These are phyloP conservation scores for Drosophila trichaetosa DNA, from an alignment of 2,888 invertebrate species.

Conservation along the genomic window DNA sequence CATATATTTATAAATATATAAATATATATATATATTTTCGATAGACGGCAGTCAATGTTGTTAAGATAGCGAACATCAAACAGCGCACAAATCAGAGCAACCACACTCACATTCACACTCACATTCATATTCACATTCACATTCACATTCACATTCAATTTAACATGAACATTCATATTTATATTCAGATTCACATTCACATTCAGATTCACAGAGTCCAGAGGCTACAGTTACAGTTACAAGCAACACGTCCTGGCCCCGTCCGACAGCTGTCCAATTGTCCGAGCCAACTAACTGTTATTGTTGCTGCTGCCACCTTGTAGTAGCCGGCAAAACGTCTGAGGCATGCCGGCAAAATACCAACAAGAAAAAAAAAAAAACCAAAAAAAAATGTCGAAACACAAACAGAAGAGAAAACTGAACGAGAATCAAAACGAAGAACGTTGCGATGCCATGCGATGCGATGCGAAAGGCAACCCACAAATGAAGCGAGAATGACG, in stretches of 20 bases:
- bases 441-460: conserved; percentile 8
- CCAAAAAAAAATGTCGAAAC: conserved; percentile 29
- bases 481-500: conserved; percentile 50
- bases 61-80: conserved; percentile 26
- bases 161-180: conserved; percentile 12
- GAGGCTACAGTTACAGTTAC: conserved; percentile 2
- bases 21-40: neutral
- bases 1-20: neutral
- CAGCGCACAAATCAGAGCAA: conserved; percentile 35
- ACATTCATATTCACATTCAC: conserved; percentile 11
- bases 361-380: conserved; percentile 15
- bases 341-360: conserved; percentile 42
- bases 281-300: conserved; percentile 37
- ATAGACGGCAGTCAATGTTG: conserved; percentile 7
- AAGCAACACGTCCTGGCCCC: conserved; percentile 48
- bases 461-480: conserved; percentile 31
- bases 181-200: conserved; percentile 13
- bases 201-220: conserved; percentile 10
- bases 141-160: conserved; percentile 17
- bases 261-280: conserved; percentile 34
- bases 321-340: conserved; percentile 31
- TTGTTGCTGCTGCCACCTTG: conserved; percentile 31
- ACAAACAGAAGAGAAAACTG: conserved; percentile 37
- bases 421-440: conserved; percentile 4
- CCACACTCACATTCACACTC: conserved; percentile 17